Evolutionary conservation across 2,113 vertebrate species (phyloP).

Genomic region (Cololabis saira): DNA sequence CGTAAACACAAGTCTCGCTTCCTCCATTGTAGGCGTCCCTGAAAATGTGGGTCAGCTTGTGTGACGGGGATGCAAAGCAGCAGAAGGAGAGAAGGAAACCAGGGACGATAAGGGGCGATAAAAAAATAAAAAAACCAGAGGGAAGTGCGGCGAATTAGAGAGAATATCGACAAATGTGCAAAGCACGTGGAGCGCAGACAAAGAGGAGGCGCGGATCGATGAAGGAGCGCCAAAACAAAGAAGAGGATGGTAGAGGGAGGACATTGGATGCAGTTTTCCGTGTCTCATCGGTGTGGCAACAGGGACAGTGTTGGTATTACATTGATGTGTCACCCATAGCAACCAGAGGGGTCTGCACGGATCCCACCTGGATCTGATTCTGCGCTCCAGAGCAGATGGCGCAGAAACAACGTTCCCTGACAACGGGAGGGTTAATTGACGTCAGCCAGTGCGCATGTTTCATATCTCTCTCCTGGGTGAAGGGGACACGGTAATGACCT

Average conservation of each 20-base stretch:
- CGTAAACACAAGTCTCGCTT: slow-evolving; percentile 57
- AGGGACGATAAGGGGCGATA: slow-evolving; percentile 2
- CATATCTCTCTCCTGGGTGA: slow-evolving; percentile 2
- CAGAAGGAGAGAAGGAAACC: slow-evolving; percentile 21
- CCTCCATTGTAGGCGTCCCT: slow-evolving; percentile 37
- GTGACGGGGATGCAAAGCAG: slow-evolving; percentile 25
- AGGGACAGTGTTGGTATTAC: slow-evolving; percentile 55
- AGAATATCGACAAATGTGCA: slow-evolving; percentile 48
- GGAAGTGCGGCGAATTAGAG: slow-evolving; percentile 29
- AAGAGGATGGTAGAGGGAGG: neutral
- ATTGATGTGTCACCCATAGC: slow-evolving; percentile 66
- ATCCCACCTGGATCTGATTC: slow-evolving; percentile 45
- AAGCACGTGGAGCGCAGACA: slow-evolving; percentile 39
- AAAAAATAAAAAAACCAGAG: slow-evolving; percentile 22
- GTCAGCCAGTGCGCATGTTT: slow-evolving; percentile 13
- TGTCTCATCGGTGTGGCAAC: slow-evolving; percentile 4
- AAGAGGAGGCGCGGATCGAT: too few species aligned
- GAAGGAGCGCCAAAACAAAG: slow-evolving; percentile 32
- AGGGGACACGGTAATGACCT: slow-evolving; percentile 36
- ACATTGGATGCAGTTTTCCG: slow-evolving; percentile 10
- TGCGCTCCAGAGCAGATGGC: slow-evolving; percentile 24
- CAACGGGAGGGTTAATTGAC: slow-evolving; percentile 46
- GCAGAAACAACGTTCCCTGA: slow-evolving; percentile 24
- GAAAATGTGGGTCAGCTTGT: slow-evolving; percentile 78
- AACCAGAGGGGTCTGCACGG: slow-evolving; percentile 55